Evolutionary conservation across 2,797 vertebrate genomes (phyloP), one percentile per base, ranked within the genome.

Genomic region (Myotis planiceps): DNA sequence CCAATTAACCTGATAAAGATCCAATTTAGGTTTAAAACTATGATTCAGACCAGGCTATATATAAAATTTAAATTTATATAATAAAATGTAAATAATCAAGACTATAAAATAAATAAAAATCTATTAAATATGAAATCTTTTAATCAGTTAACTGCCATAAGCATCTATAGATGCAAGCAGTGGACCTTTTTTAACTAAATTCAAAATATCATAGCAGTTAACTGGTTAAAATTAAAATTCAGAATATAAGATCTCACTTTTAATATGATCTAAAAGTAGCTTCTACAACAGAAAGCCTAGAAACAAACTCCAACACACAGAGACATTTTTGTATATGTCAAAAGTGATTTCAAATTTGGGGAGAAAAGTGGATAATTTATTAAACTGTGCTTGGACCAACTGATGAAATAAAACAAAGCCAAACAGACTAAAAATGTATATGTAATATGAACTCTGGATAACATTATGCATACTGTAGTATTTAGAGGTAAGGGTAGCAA

Each of bases 1-100:
- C 99, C 99, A 99, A 98, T 98, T 99, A 87, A 99, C 99, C 99
- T 99, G 98, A 96, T 12, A 97, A 96, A 98, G 81, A 98, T 14
- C 88, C 81, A 96, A 96, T 63, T 96, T n/a, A 32, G 55, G 87
- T 80, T 97, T 88, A 90, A 88, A 95, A 92, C 78, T 93, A 94
- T 81, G 27, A 55, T 91, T 86, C 25, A 88, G 76, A 94, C 85
- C 32, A 88, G 23, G n/a, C 39, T 82, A 88, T 32, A 95, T 9
- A 68, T 66, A 97, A 85, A 86, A 79, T 86, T 74, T 53, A 69
- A 90, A 97, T 85, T 89, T 93, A 78, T 94, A 6, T 4, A 94
- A 92, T 81, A 91, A 95, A 96, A 92, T 90, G 37, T 82, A 81
- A 90, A 82, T 75, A 96, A 60, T 68, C 53, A 93, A 95, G 55